These are phyloP conservation scores for Aptenodytes patagonicus DNA, from an alignment of 2,113 vertebrate species.

Conservation along the genomic window DNA sequence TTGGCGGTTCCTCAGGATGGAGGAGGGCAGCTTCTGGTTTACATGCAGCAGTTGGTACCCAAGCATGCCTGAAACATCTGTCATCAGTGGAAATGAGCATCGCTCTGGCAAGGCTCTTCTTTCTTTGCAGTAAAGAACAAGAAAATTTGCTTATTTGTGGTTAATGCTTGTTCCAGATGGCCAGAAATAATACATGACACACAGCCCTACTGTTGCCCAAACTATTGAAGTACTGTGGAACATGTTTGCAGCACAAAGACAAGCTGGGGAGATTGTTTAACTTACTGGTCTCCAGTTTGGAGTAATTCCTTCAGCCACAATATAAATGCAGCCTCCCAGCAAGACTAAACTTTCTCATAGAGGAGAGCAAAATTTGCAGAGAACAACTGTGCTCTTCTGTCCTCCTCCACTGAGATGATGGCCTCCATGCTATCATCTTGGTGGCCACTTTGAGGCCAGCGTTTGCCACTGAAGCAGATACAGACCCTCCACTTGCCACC, in stretches of 20 bases:
- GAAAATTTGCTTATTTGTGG: constrained; percentile 53
- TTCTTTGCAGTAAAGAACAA: constrained; percentile 42
- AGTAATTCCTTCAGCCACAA: constrained; percentile 33
- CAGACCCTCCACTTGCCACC: neutral
- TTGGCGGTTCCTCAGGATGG: neutral
- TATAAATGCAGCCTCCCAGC: constrained; percentile 47
- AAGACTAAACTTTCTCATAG: constrained; percentile 45
- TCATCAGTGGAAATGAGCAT: neutral
- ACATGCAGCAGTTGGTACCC: neutral
- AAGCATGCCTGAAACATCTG: constrained; percentile 23
- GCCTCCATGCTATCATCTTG: neutral
- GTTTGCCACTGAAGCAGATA: neutral
- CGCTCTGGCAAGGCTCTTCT: neutral
- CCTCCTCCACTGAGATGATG: neutral
- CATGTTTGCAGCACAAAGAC: constrained; percentile 41
- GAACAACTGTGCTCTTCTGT: neutral
- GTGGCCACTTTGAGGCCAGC: neutral
- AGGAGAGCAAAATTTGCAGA: neutral
- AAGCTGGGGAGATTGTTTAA: constrained; percentile 58
- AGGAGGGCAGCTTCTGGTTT: neutral
- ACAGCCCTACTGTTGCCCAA: constrained; percentile 1
- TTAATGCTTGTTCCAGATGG: constrained; percentile 63
- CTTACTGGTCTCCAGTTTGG: constrained; percentile 54
- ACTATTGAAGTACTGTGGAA: neutral
- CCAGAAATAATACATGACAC: constrained; percentile 45